Conservation (phyloP, 2,113 vertebrate genomes). For the Ahaetulla prasina region DNA sequence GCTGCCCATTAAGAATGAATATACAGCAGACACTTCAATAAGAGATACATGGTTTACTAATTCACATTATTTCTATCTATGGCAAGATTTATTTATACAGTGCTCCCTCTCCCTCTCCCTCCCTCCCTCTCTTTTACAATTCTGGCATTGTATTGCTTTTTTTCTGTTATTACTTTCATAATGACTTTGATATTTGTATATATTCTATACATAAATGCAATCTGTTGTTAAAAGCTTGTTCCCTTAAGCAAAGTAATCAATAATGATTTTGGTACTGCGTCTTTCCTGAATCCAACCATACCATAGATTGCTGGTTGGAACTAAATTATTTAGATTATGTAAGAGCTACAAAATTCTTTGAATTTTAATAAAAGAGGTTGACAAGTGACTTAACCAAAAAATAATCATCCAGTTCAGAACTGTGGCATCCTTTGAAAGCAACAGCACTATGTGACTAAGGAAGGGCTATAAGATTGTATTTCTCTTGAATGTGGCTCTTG, state of each 20-base stretch:
- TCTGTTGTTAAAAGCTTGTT: background rate
- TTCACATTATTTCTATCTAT: background rate
- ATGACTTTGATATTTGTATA: background rate
- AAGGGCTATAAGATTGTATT: background rate
- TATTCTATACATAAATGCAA: background rate
- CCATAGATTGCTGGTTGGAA: background rate
- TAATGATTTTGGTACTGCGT: background rate
- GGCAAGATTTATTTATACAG: background rate
- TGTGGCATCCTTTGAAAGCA: background rate
- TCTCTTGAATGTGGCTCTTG: rapidly evolving
- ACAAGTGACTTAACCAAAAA: background rate
- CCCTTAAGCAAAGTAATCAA: background rate
- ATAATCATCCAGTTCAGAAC: background rate
- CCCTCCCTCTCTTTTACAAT: no score
- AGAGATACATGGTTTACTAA: background rate
- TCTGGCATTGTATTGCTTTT: background rate
- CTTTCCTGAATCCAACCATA: background rate
- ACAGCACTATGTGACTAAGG: background rate
- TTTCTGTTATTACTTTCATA: background rate
- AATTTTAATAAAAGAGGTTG: background rate
- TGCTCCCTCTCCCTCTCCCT: background rate
- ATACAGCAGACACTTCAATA: background rate
- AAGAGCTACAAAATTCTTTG: background rate
- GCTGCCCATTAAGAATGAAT: background rate
- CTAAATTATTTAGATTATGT: background rate